These are phyloP conservation scores for Volucella bombylans DNA, from an alignment of 2,888 invertebrate genomes.

Conservation along the genomic window DNA sequence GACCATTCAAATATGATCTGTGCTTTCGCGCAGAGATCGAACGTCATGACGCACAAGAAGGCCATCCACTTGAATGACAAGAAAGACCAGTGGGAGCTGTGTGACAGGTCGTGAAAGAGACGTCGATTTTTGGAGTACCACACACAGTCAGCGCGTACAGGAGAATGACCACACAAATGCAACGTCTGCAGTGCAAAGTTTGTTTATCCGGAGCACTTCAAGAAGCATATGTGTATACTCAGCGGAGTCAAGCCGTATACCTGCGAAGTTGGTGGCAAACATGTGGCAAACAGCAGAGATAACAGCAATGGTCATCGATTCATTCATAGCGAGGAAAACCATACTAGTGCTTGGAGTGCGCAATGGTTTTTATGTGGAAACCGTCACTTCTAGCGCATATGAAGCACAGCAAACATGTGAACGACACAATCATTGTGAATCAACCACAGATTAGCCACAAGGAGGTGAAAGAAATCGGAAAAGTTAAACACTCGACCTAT, in stretches of 20 bases:
- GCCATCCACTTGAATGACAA: constrained; percentile 91
- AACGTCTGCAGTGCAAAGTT: constrained; percentile 89
- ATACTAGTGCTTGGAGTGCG: constrained; percentile 91
- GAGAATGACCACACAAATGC: constrained; percentile 90
- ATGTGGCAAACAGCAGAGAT: constrained; percentile 92
- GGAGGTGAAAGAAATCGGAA: constrained; percentile 83
- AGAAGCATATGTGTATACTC: constrained; percentile 89
- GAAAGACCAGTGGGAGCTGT: constrained; percentile 86
- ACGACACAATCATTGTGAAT: constrained; percentile 92
- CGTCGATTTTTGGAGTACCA: constrained; percentile 90
- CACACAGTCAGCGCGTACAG: constrained; percentile 90
- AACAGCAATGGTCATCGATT: constrained; percentile 93
- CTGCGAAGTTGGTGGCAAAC: constrained; percentile 92
- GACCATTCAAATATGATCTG: constrained; percentile 90
- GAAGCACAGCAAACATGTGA: constrained; percentile 85
- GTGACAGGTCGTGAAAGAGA: constrained; percentile 88
- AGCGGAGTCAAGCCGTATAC: constrained; percentile 89
- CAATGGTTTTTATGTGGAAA: constrained; percentile 92
- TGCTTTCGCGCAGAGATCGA: constrained; percentile 93
- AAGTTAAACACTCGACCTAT: constrained; percentile 22
- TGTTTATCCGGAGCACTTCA: constrained; percentile 92
- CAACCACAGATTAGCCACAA: constrained; percentile 86
- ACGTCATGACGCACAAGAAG: constrained; percentile 90
- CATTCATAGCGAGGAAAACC: constrained; percentile 94
- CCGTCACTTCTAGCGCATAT: constrained; percentile 90